Evolutionary conservation across 2,113 vertebrate genomes (phyloP).

Genomic region (Gracilinanus agilis): DNA sequence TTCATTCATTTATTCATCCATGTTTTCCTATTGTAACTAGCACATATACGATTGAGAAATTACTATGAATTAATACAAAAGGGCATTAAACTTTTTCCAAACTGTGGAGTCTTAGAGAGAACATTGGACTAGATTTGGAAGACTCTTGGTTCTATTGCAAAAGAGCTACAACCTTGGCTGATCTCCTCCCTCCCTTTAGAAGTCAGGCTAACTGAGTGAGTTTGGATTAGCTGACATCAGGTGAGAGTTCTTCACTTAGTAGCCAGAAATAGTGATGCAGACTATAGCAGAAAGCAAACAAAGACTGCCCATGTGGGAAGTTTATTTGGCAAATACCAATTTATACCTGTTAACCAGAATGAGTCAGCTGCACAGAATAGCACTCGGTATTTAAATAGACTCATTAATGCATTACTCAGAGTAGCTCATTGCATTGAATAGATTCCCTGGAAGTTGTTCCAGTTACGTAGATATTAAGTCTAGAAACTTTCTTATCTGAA

Average conservation of each 20-base stretch:
- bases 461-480: neutral
- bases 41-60: neutral
- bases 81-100: neutral
- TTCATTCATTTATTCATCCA: neutral
- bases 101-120: neutral
- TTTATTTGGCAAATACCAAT: neutral
- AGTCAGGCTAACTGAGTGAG: neutral
- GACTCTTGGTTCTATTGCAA: neutral
- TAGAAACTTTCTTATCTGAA: neutral
- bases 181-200: neutral
- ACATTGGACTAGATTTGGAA: neutral
- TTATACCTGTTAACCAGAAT: neutral
- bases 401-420: neutral
- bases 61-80: neutral
- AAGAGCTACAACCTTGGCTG: neutral
- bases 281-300: neutral
- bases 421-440: neutral
- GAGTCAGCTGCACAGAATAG: neutral
- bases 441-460: neutral
- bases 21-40: neutral
- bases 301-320: neutral
- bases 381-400: neutral
- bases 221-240: neutral
- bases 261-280: neutral
- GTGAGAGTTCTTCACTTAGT: neutral